A percentile compares a stretch with the other conserved stretches of the same genome.
Evolutionary conservation across 2,797 vertebrate genomes (phyloP).

Genomic region (Oophaga sylvatica): DNA sequence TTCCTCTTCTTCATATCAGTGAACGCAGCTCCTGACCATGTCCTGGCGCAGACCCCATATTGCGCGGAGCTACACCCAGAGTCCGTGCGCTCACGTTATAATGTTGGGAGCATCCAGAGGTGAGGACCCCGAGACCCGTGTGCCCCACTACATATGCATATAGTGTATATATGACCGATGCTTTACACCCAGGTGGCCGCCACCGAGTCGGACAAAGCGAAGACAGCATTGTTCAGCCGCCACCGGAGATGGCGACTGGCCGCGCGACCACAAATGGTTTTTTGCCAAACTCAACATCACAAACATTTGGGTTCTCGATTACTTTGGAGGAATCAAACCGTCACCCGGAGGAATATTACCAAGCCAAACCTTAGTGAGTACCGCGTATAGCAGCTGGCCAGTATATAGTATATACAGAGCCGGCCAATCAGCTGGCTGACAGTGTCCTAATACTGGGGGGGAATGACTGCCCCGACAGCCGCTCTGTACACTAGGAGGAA

Average conservation of each 20-base stretch:
- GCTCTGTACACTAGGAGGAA: too few species aligned
- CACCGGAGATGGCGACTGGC: constrained; percentile 94
- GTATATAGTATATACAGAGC: too few species aligned
- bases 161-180: background rate
- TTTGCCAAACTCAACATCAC: constrained; percentile 93
- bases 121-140: constrained; percentile 62
- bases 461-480: too few species aligned
- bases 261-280: constrained; percentile 89
- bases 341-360: constrained; percentile 90
- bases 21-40: too few species aligned
- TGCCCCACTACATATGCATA: background rate
- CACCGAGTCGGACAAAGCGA: constrained; percentile 79
- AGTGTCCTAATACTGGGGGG: too few species aligned
- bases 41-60: constrained; percentile 91
- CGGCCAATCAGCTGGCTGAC: too few species aligned
- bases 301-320: constrained; percentile 92
- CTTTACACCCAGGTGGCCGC: constrained; percentile 79
- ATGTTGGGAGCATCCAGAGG: constrained; percentile 86
- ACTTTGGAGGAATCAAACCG: constrained; percentile 89
- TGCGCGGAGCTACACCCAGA: too few species aligned
- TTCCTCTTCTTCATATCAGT: too few species aligned
- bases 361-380: constrained; percentile 77
- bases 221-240: constrained; percentile 83
- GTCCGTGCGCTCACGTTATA: constrained; percentile 90
- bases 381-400: background rate